Evolutionary conservation across 1,140 invertebrate species (phyloP).

Genomic region (Diorhabda sublineata): DNA sequence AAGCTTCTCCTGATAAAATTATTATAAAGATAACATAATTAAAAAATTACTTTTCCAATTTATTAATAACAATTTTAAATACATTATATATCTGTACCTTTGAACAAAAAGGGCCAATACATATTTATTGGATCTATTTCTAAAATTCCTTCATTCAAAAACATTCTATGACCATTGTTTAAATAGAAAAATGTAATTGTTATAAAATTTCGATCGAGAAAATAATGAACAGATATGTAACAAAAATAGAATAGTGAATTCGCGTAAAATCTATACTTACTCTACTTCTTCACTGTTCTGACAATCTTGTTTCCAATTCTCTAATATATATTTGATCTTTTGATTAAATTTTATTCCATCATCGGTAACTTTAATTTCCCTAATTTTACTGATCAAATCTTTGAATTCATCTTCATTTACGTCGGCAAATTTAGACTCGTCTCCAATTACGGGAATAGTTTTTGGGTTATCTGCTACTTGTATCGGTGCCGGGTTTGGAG

Average conservation of each 20-base stretch:
- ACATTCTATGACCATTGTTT: no score
- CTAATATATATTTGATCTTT: slow-evolving; percentile 37
- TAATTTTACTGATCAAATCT: slow-evolving; percentile 31
- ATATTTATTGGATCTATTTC: neutral
- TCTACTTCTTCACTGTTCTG: slow-evolving; percentile 31
- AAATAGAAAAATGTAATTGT: no score
- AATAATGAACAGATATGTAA: no score
- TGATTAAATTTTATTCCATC: slow-evolving; percentile 42
- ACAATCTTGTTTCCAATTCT: slow-evolving; percentile 35
- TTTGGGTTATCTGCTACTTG: neutral
- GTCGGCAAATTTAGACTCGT: slow-evolving; percentile 23
- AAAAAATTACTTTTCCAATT: slow-evolving; percentile 11
- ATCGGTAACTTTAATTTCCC: slow-evolving; percentile 34
- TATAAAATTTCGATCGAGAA: no score
- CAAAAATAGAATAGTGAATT: no score
- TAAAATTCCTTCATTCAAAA: no score
- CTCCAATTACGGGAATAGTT: slow-evolving; percentile 1
- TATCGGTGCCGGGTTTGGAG: slow-evolving; percentile 1
- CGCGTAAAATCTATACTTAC: slow-evolving; percentile 28
- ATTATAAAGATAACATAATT: neutral
- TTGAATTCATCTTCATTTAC: slow-evolving; percentile 24
- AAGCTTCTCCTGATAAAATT: slow-evolving; percentile 29
- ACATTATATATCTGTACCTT: no score
- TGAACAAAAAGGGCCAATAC: no score
- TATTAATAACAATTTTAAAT: neutral